Evolutionary conservation across 2,888 invertebrate genomes (phyloP), one percentile per base, ranked within the genome.

Genomic region (Perizoma affinitatum): DNA sequence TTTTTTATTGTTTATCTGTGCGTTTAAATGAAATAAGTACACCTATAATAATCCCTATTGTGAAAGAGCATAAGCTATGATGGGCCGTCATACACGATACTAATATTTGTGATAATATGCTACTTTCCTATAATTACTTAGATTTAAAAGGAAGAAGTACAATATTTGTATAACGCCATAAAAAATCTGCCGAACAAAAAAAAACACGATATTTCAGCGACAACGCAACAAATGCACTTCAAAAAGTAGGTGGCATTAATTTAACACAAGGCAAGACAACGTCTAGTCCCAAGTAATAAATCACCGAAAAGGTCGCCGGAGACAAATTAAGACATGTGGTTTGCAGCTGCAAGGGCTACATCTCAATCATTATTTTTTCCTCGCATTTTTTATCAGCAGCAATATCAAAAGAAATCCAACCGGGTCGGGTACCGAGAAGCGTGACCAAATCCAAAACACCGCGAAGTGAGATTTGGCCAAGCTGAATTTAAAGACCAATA

Each of bases 401-500:
- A 56, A 66, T 63, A 67, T 63, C 61, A 66, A 63, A 64, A 67
- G 51, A 53, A 61, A 62, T 61, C 67, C 66, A 65, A 65, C 50
- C 46, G 62, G 63, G 61, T 66, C 61, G 56, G 58, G 57, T 58
- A 62, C 73, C 69, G 72, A 70, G 67, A 82, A 75, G 79, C 88
- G 87, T 90, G 90, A 84, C 86, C 77, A 72, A 83, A 89, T 79
- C 72, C 80, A 85, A 85, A 90, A 90, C 89, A 90, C 77, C 50
- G 67, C 72, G 67, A 79, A 75, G 83, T 82, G 76, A 79, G 78
- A 79, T 83, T 86, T 56, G 52, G 38, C 44, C 55, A 53, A 52
- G 58, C 63, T 55, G 49, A 52, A 63, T 63, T 56, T 59, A 52
- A 47, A 47, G 58, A 52, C 51, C 58, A 43, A 58, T 63, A 63